These are phyloP conservation scores for Yponomeuta malinellus DNA, from an alignment of 2,888 invertebrate species.

Conservation along the genomic window DNA sequence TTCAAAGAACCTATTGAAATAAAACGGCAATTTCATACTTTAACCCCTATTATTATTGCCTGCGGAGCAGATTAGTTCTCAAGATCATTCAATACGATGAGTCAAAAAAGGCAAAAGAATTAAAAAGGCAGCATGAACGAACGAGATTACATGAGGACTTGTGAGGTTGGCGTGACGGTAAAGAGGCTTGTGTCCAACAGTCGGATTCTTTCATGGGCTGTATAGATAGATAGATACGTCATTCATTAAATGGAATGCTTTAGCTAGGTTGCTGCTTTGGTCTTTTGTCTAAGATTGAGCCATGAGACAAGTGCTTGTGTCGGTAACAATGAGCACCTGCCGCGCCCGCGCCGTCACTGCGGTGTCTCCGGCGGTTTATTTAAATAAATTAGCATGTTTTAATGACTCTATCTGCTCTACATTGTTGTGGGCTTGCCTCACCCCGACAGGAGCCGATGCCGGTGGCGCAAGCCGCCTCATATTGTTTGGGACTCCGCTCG, in stretches of 20 bases:
- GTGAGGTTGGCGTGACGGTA: too few relatives aligned
- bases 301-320: not conserved
- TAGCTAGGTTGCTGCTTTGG: not conserved
- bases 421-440: constrained; percentile 18
- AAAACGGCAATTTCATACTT: too few relatives aligned
- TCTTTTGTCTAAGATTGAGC: not conserved
- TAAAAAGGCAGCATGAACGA: too few relatives aligned
- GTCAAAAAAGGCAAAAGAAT: too few relatives aligned
- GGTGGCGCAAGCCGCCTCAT: constrained; percentile 12
- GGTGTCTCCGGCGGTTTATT: constrained; percentile 19
- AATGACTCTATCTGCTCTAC: constrained; percentile 14
- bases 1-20: too few relatives aligned
- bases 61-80: too few relatives aligned
- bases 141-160: too few relatives aligned
- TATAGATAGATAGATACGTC: too few relatives aligned
- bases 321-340: constrained; percentile 7
- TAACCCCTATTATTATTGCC: too few relatives aligned
- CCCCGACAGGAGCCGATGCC: constrained; percentile 15
- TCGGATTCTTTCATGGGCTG: too few relatives aligned
- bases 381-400: constrained; percentile 29
- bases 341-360: not conserved
- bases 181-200: too few relatives aligned
- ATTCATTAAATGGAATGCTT: not conserved
- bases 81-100: too few relatives aligned
- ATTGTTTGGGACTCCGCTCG: not conserved